Evolutionary conservation across 2,888 invertebrate species (phyloP).

Genomic region (Lagria hirta): DNA sequence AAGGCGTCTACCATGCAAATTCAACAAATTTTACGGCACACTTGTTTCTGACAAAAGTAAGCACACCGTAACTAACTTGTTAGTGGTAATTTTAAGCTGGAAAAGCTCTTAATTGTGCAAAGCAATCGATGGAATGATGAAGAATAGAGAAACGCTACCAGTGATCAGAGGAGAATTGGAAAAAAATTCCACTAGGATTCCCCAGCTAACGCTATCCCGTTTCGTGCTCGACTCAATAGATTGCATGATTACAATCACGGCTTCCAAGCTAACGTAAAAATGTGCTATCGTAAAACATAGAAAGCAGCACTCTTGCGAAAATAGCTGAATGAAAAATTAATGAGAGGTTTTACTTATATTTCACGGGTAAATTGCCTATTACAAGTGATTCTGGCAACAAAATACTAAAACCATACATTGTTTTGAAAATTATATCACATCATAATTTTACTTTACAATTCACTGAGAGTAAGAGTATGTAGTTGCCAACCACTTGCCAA

Average conservation of each 20-base stretch:
- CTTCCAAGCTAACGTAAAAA: conserved; percentile 9
- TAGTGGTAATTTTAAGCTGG: conserved; percentile 21
- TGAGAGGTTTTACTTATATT: too few relatives aligned
- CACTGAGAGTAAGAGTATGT: too few relatives aligned
- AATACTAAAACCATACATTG: too few relatives aligned
- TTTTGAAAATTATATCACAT: too few relatives aligned
- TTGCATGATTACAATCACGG: conserved; percentile 18
- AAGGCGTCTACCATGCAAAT: conserved; percentile 47
- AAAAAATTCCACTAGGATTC: conserved; percentile 11
- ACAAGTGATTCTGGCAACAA: too few relatives aligned
- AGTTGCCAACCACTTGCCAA: too few relatives aligned
- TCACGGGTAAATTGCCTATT: too few relatives aligned
- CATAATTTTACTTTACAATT: too few relatives aligned
- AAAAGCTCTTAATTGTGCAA: conserved; percentile 17
- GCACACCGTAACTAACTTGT: conserved; percentile 26
- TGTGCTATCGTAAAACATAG: conserved; percentile 11
- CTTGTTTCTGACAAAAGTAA: conserved; percentile 32
- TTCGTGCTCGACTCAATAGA: conserved; percentile 12
- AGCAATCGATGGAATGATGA: conserved; percentile 15
- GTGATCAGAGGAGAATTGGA: not conserved
- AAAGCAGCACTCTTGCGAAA: conserved; percentile 8
- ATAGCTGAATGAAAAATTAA: conserved; percentile 12
- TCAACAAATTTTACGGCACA: conserved; percentile 45
- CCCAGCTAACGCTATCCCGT: conserved; percentile 6
- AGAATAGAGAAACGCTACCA: conserved; percentile 4